A percentile compares a stretch with the other conserved stretches of the same genome.
These are phyloP conservation scores for Rhopalosiphum maidis DNA, from an alignment of 1,140 invertebrate species.

Conservation along the genomic window DNA sequence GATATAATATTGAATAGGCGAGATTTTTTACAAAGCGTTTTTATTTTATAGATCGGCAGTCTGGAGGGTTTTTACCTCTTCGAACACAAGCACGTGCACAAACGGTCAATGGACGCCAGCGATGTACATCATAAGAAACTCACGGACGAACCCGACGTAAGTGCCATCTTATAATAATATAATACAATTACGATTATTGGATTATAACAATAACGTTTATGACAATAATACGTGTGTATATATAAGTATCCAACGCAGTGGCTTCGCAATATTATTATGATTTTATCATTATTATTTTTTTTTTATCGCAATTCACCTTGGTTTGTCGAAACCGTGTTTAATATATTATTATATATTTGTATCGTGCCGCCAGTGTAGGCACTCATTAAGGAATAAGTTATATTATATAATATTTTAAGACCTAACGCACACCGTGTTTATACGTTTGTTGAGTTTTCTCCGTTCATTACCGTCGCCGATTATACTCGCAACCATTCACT, in stretches of 20 bases:
- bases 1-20: neutral
- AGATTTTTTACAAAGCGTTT: constrained; percentile 58
- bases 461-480: constrained; percentile 8
- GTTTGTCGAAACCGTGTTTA: neutral
- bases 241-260: neutral
- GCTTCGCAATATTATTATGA: neutral
- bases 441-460: neutral
- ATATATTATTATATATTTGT: neutral
- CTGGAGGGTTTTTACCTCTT: constrained; percentile 83
- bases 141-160: constrained; percentile 74
- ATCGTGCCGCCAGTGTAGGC: neutral
- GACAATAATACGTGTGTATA: neutral
- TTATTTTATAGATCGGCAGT: constrained; percentile 80
- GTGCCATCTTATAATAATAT: neutral
- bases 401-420: constrained; percentile 29
- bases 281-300: neutral
- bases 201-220: neutral
- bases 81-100: constrained; percentile 79
- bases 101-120: constrained; percentile 77
- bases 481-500: constrained; percentile 24
- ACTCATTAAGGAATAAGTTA: constrained; percentile 24
- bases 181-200: neutral
- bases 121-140: constrained; percentile 77
- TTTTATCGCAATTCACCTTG: neutral
- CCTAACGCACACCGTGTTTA: neutral